Evolutionary conservation across 2,888 invertebrate species (phyloP).

Genomic region (Cheilosia impressa): DNA sequence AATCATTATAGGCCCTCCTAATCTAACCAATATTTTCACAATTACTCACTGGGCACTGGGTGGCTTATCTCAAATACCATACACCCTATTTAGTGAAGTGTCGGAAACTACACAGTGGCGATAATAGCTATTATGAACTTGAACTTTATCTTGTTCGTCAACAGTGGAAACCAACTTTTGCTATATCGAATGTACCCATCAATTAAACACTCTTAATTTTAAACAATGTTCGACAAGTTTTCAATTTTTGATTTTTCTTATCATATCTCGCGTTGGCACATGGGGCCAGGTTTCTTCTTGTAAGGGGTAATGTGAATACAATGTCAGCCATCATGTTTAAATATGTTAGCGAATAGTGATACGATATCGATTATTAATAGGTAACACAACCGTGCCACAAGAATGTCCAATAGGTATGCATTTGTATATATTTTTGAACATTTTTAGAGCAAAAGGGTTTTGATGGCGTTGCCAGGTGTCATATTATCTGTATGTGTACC

Average conservation of each 20-base stretch:
- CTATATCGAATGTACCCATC: slow-evolving; percentile 20
- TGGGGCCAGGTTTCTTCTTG: slow-evolving; percentile 18
- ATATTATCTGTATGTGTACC: no score
- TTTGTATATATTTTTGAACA: neutral
- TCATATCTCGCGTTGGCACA: slow-evolving; percentile 25
- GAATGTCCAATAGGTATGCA: neutral
- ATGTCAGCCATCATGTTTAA: slow-evolving; percentile 41
- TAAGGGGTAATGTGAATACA: slow-evolving; percentile 61
- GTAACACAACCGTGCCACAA: slow-evolving; percentile 13
- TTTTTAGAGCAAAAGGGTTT: neutral
- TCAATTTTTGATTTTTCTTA: slow-evolving; percentile 35
- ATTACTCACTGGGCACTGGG: no score
- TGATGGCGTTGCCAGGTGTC: no score
- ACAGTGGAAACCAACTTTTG: slow-evolving; percentile 23
- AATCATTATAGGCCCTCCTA: no score
- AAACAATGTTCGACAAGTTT: slow-evolving; percentile 39
- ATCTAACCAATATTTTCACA: no score
- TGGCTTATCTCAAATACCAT: no score
- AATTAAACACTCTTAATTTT: slow-evolving; percentile 21
- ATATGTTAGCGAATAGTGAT: slow-evolving; percentile 26
- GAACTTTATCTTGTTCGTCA: slow-evolving; percentile 22
- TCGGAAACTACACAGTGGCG: neutral
- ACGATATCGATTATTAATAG: slow-evolving; percentile 29
- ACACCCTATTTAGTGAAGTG: neutral
- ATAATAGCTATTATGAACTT: neutral